Evolutionary conservation across 2,113 vertebrate species (phyloP).

Genomic region (Cochlearius cochlearius): DNA sequence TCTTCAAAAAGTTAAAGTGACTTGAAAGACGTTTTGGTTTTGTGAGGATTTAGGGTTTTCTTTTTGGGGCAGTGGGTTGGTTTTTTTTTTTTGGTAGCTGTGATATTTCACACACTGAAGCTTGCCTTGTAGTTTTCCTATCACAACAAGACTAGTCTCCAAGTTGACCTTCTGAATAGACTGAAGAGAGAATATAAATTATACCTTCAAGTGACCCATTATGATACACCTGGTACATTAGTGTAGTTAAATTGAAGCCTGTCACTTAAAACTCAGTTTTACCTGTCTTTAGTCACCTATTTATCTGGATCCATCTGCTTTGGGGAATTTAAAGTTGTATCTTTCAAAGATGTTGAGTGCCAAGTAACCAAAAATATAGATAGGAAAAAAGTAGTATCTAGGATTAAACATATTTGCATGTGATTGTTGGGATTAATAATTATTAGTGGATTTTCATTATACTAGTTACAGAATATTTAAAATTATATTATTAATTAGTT

Average conservation of each 20-base stretch:
- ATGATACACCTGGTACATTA: not conserved
- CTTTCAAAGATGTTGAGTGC: not conserved
- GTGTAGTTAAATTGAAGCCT: not conserved
- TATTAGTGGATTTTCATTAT: not conserved
- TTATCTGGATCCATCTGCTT: not conserved
- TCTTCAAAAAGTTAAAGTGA: not conserved
- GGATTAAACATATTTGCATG: not conserved
- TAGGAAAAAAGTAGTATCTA: not conserved
- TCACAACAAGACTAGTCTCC: not conserved
- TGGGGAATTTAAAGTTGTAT: not conserved
- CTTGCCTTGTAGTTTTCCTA: not conserved
- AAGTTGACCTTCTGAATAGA: not conserved
- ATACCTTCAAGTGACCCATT: not conserved
- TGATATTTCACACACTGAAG: not conserved
- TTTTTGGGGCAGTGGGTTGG: too few relatives aligned
- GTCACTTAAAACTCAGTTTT: not conserved
- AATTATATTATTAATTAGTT: not conserved
- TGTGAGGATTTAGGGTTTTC: fast-evolving
- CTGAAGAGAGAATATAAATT: not conserved
- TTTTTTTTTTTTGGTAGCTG: not conserved
- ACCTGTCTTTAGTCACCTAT: not conserved
- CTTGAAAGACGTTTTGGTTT: not conserved
- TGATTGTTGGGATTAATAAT: not conserved
- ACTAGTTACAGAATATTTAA: not conserved
- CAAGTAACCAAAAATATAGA: not conserved